Base-by-base conservation (phyloP, 2,888 invertebrate genomes). In the Eretmocerus hayati region DNA sequence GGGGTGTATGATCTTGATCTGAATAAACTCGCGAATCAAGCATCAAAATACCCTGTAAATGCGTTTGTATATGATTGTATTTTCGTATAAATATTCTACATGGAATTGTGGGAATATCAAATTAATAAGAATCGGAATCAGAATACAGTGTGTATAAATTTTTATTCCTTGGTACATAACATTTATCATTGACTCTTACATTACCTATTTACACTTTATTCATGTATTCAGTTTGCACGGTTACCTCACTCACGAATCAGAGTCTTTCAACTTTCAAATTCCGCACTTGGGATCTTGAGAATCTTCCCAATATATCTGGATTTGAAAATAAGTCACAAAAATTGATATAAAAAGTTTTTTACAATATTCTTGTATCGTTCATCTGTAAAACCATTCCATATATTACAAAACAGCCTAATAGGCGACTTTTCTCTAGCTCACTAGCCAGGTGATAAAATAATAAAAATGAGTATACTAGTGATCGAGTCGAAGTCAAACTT, bases 51-150 rank as follows among this genome's bases (percentile, higher is more conserved):
- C 32, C 42, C 47, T 49, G 50, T 20, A 44, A 40, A 51, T 48
- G 54, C 49, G 51, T 43, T 51, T 54, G 48, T 43, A 54, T 51
- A 54, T 46, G 49, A 44, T 48, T 54, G 51, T 54, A 54, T 54
- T 54, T 54, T 54, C 51, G 21, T 54, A 51, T 52, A 44, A 50
- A 52, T 47, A 49, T 54, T 54, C 51, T 49, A 48, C 41, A 51
- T 39, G 48, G 42, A 48, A 46, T 23, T 51, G 43, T 53, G 48
- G 49, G 49, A 46, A 49, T 43, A 44, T 49, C 51, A 54, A 46
- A 49, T 51, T 52, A 35, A 51, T 22, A 54, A 54, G 51, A 54
- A 51, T 46, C 46, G 41, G 51, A 49, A 38, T 46, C 52, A 33
- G 46, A 52, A 52, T 54, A 54, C 37, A 54, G 51, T 48, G 53